Evolutionary conservation across 2,888 invertebrate species (phyloP).

Genomic region (Psococerastis gibbosa): DNA sequence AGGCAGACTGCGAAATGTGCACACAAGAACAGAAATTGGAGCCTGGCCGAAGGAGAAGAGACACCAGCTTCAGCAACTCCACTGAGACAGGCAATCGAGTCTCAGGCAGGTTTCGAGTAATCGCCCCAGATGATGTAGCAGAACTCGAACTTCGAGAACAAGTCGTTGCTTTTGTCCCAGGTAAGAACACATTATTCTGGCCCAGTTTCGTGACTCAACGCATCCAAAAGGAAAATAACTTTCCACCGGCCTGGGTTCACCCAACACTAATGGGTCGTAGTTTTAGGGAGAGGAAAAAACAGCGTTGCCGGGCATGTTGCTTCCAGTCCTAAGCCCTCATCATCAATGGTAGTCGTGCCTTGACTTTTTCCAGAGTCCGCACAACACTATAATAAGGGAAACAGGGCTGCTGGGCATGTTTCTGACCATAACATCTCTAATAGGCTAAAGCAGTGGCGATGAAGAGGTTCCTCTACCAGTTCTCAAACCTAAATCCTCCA

Average conservation of each 20-base stretch:
- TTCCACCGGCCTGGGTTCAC: not conserved
- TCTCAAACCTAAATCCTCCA: no score
- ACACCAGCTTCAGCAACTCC: slow-evolving; percentile 31
- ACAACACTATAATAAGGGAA: no score
- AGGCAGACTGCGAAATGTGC: slow-evolving; percentile 57
- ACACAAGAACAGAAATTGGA: slow-evolving; percentile 30
- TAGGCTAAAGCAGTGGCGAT: no score
- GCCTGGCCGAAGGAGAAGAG: slow-evolving; percentile 27
- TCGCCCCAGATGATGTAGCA: slow-evolving; percentile 46
- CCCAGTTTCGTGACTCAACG: not conserved
- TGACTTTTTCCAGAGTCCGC: no score
- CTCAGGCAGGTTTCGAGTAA: slow-evolving; percentile 43
- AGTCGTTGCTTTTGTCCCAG: slow-evolving; percentile 13
- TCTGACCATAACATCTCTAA: no score
- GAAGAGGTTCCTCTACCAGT: no score
- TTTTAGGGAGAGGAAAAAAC: no score
- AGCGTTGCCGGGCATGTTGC: no score
- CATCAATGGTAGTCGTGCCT: no score
- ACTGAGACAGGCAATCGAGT: slow-evolving; percentile 39
- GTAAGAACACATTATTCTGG: slow-evolving; percentile 8
- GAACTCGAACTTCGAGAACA: slow-evolving; percentile 22
- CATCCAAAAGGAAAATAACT: not conserved
- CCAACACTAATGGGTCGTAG: not conserved
- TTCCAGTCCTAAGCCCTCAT: no score
- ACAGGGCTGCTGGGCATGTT: no score